Percentiles rank a stretch among this genome's conserved stretches.
Conservation (phyloP, 2,888 invertebrate species). For the Agrotis clavis region DNA sequence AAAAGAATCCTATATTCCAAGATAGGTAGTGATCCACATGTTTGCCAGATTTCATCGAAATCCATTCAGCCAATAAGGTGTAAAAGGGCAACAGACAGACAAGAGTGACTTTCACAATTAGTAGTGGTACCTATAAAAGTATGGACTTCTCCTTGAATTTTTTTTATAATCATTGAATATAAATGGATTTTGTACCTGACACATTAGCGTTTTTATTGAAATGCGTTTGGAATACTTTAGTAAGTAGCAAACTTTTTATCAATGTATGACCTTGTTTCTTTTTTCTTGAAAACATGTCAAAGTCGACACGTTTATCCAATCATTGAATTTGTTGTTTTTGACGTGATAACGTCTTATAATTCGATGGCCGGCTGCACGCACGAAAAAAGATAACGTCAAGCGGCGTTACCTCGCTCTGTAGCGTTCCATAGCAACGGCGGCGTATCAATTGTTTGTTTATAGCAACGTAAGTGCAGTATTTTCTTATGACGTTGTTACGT, state of each 20-base stretch:
- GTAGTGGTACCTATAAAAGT: not conserved
- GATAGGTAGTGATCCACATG: not conserved
- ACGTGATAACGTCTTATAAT: no score
- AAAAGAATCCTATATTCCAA: not conserved
- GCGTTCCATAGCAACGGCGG: no score
- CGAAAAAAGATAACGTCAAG: no score
- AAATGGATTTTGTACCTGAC: conserved; percentile 41
- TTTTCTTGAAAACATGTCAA: not conserved
- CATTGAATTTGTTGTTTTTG: no score
- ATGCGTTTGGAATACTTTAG: conserved; percentile 29
- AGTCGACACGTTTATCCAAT: not conserved
- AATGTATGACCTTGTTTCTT: not conserved
- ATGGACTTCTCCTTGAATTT: conserved; percentile 41
- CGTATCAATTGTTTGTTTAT: no score
- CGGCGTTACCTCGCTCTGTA: no score
- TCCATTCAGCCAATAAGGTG: no score
- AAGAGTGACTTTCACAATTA: not conserved
- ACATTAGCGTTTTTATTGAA: conserved; percentile 34
- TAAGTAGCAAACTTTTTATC: not conserved
- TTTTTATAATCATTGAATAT: conserved; percentile 62
- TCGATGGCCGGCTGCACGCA: no score
- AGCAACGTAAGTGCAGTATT: no score
- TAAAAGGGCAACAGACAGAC: not conserved
- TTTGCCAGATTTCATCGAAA: not conserved
- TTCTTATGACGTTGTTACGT: no score